Evolutionary conservation across 2,113 vertebrate genomes (phyloP), one percentile per base, ranked within the genome.

Genomic region (Ammodytes marinus): DNA sequence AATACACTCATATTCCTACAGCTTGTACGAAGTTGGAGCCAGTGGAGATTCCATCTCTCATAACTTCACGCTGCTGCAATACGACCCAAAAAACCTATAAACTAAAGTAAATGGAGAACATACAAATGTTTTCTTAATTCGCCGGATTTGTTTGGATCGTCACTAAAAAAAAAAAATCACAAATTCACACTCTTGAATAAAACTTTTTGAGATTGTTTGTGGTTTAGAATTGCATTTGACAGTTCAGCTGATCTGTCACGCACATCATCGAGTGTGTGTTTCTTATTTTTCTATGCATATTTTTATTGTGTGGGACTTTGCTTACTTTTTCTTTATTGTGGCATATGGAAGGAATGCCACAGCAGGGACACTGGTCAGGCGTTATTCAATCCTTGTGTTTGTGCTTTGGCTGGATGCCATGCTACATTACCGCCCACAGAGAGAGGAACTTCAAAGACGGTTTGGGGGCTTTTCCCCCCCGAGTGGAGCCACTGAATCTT

Each of bases 361-460:
- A 84, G 87, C 69, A 10, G 87, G 88, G 83, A 74, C 71, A 74
- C 69, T 69, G 82, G 86, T 71, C 81, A 65, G 74, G 71, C 79
- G 73, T 88, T 90, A 92, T 89, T 92, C 83, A 90, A 74, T 77
- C 91, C 89, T 35, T 85, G 68, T 89, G 90, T 92, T 80, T 88
- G 88, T 83, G 87, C 65, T 83, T 83, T 93, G 90, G 90, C 85
- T 42, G 40, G 54, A 47, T 83, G 88, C 91, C 86, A 89, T 68
- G 77, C 84, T 84, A 91, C 86, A 89, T 86, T 82, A 82, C 90
- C 81, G 49, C 88, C 89, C 89, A 92, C 71, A n/a, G 86, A 91
- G 86, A 77, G 74, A 59, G 52, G 55, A 73, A 90, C 91, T 91
- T 92, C 91, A 93, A 92, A 92, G 83, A 79, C 42, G 60, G 76